Base-by-base conservation (phyloP, 1,140 invertebrate species). In the Ptiloglossa arizonensis region DNA sequence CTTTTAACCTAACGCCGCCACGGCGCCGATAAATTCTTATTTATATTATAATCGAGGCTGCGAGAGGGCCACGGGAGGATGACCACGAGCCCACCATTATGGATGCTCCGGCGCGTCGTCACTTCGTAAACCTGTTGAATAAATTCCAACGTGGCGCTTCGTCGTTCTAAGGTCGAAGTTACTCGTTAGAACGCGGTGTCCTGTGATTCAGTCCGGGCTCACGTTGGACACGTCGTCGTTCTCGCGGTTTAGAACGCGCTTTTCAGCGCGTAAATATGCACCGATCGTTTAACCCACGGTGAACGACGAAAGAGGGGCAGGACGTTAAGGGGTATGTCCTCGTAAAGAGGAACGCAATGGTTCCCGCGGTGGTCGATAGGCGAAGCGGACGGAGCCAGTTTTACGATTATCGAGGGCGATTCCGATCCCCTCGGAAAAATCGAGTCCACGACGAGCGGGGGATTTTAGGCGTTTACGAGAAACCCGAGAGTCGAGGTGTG, bases 61-160 rank as follows among this genome's bases (percentile, higher is more conserved):
- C 48, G 46, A 70, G 48, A 48, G 72, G 69, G 68, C 50, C 56
- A 48, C 50, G 50, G 29, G 62, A 48, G 52, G 78, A 35, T 4
- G 32, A 80, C 81, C 82, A 81, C 84, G 83, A 87, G 86, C 82
- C n/a, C 87, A 70, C 81, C 85, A 89, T 90, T 89, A 90, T 84
- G 84, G 81, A 89, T 88, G 88, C 89, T 89, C 88, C 87, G 87
- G 73, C 86, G 88, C 89, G 89, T 92, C 90, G 86, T 90, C 91
- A 91, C 90, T 91, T 92, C 90, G 89, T 91, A 90, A 92, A 92
- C 85, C 87, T 86, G 87, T 88, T 88, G 86, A 89, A 89, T 89
- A 90, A 90, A 89, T 90, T 89, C 83, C 78, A 60, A 70, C 59
- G 70, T 75, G 69, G 70, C 82, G 78, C 64, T 77, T 78, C 76